Evolutionary conservation across 2,797 vertebrate species (phyloP), one percentile per base, ranked within the genome.

Genomic region (Lycodopsis pacificus): DNA sequence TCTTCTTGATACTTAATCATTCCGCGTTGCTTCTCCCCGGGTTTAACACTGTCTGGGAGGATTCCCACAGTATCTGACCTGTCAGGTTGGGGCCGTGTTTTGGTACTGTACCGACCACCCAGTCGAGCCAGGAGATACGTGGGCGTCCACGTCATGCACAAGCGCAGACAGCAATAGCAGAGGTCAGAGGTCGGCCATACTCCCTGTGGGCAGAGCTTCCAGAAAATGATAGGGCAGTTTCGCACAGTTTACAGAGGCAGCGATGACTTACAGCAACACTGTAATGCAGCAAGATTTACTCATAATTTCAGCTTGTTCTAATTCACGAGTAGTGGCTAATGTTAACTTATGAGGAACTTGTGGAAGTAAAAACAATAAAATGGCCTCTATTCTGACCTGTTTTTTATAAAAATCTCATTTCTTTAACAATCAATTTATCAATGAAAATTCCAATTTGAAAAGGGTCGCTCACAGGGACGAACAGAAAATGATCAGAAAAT

Each of bases 11-110:
- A 71, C 67, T 14, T 64, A 58, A 59, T 75, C 44, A 67, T 63
- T 76, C n/a, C 56, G 49, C 54, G 11, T n/a, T 40, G 5, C 14
- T 71, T 85, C 57, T 78, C 61, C n/a, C 30, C 59, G 42, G 25
- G 2, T 73, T 75, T 73, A 40, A 59, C 61, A 22, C 48, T 22
- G 25, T 25, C 25, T 25, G 62, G 25, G 64, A 70, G 56, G 82
- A 75, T 76, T 91, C 84, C 85, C 86, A 79, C 84, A 59, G 69
- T 89, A 84, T 90, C 81, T 71, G 58, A 15, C 61, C 66, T 85
- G 80, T 85, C 82, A 87, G 77, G 59, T 34, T 4, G 65, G 7
- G 66, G 64, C 76, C 20, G 42, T 72, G 77, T 63, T 54, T 40
- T 71, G 53, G 77, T 72, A 72, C 79, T 81, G 76, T 71, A 82